phyloP scores from a whole-genome alignment of 2,113 vertebrate species.

The Fulmarus glacialis region DNA sequence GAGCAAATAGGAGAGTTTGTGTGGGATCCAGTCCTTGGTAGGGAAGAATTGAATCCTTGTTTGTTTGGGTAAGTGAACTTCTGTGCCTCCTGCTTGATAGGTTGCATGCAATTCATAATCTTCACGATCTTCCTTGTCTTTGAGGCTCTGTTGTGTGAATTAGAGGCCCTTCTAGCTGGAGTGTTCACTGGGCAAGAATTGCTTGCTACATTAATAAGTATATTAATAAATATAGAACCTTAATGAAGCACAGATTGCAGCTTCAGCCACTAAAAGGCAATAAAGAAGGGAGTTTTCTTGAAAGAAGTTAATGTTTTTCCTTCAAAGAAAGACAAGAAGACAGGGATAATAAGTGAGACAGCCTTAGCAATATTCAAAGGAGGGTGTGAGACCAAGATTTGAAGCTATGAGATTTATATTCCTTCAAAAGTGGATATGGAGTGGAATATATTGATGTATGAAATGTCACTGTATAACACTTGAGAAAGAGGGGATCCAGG shows the following conservation, averaged over 20 bases:
- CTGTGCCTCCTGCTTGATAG: background rate
- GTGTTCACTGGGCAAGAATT: background rate
- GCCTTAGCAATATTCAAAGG: background rate
- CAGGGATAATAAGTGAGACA: background rate
- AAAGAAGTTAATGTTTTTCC: background rate
- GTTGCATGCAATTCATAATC: background rate
- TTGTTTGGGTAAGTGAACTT: background rate
- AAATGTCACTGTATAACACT: background rate
- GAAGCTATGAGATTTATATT: background rate
- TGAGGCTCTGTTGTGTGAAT: background rate
- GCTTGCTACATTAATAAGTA: background rate
- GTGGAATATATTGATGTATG: background rate
- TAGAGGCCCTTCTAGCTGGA: background rate
- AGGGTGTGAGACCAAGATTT: background rate
- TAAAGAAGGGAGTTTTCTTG: background rate
- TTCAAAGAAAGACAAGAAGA: background rate
- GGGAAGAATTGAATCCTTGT: background rate
- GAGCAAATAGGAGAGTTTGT: background rate
- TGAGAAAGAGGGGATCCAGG: background rate
- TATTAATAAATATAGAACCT: background rate
- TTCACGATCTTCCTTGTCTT: background rate
- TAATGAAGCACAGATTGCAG: background rate
- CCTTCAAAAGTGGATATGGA: background rate
- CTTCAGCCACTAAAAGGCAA: background rate
- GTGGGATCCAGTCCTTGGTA: background rate